A percentile compares a stretch with the other conserved stretches of the same genome.
Conservation (phyloP, 2,888 invertebrate species). For the Thereva nobilitata region DNA sequence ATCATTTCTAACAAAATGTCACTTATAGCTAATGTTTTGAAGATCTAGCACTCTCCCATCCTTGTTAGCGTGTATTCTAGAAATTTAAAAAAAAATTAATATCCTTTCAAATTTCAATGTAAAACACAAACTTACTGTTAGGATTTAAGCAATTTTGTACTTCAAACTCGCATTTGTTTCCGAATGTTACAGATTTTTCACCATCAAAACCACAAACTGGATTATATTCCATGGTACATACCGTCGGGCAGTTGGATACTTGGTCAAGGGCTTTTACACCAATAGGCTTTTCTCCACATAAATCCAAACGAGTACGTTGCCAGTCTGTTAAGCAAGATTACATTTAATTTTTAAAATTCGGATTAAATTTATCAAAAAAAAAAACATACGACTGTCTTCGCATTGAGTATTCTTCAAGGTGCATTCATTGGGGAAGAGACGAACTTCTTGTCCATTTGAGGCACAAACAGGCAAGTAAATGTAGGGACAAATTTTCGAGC, state of each 20-base stretch:
- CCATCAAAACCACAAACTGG: slow-evolving; percentile 35
- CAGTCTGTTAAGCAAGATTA: no score
- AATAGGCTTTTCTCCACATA: no score
- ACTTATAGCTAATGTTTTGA: no score
- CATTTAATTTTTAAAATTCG: no score
- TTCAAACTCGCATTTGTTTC: slow-evolving; percentile 22
- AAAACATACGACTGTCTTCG: no score
- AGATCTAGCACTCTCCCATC: no score
- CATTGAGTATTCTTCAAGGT: not conserved
- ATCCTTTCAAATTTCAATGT: not conserved
- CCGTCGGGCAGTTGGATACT: not conserved
- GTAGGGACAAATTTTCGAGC: slow-evolving; percentile 1
- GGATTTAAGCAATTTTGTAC: slow-evolving; percentile 4
- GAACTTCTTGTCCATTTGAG: slow-evolving; percentile 15
- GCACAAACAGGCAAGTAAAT: slow-evolving; percentile 29
- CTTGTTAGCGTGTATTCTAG: no score
- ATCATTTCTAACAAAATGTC: no score
- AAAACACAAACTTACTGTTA: slow-evolving; percentile 3
- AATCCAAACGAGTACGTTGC: no score
- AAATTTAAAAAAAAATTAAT: no score
- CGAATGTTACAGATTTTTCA: slow-evolving; percentile 1
- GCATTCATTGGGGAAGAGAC: slow-evolving; percentile 24
- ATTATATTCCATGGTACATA: slow-evolving; percentile 6
- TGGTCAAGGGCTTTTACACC: no score
- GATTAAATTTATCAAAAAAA: no score